Percentiles rank a stretch among this genome's conserved stretches.
phyloP scores from a whole-genome alignment of 2,113 vertebrate species.

The Tupaia tana region DNA sequence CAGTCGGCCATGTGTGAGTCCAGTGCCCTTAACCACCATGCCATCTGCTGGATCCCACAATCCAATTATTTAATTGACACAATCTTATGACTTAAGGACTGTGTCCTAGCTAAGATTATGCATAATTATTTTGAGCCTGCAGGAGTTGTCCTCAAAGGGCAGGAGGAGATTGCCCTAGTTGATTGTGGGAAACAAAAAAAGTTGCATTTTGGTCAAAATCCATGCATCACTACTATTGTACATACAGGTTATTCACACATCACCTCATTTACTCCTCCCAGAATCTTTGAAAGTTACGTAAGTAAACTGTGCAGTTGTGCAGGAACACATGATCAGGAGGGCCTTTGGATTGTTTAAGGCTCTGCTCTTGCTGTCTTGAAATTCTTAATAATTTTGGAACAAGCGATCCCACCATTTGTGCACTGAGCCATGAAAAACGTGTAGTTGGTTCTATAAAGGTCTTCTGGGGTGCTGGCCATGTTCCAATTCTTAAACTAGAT shows the following conservation, averaged over 20 bases:
- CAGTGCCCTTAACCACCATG: no score
- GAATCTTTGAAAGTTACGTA: not conserved
- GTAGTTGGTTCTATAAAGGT: not conserved
- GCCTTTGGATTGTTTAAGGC: not conserved
- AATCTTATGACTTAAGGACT: not conserved
- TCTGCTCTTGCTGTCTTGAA: not conserved
- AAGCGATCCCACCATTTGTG: not conserved
- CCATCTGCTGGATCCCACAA: no score
- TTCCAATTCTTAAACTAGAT: not conserved
- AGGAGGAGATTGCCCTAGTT: not conserved
- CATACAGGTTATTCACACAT: not conserved
- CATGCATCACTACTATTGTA: not conserved
- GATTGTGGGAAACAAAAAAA: not conserved
- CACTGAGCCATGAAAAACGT: not conserved
- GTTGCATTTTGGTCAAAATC: not conserved
- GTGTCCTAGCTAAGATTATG: not conserved
- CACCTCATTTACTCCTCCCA: not conserved
- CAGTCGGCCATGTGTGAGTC: no score
- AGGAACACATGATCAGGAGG: not conserved
- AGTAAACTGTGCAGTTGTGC: not conserved
- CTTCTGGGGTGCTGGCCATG: not conserved
- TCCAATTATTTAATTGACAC: not conserved
- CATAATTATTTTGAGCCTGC: not conserved
- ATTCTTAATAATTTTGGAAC: conserved; percentile 27
- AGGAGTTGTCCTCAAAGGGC: not conserved